These are phyloP conservation scores for Furcula furcula DNA, from an alignment of 2,888 invertebrate genomes.

Conservation along the genomic window DNA sequence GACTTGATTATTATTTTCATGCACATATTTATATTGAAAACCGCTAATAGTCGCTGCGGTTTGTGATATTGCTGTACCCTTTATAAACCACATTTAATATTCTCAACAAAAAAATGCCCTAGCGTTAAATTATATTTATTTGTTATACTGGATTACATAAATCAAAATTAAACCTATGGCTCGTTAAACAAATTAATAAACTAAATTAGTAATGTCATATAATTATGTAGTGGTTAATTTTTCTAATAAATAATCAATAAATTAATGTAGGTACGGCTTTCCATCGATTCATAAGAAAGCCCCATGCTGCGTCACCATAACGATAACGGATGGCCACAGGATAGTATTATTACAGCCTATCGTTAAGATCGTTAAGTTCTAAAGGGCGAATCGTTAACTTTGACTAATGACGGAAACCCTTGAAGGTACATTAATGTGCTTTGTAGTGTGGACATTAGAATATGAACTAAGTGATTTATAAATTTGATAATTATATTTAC, in stretches of 20 bases:
- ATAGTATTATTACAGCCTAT: constrained; percentile 48
- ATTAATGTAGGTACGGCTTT: constrained; percentile 34
- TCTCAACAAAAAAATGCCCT: no score
- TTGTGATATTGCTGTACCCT: no score
- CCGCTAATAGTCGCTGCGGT: constrained; percentile 69
- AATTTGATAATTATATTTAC: constrained; percentile 7
- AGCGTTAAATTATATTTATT: no score
- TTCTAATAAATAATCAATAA: constrained; percentile 25
- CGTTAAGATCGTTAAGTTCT: constrained; percentile 54
- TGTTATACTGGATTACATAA: no score
- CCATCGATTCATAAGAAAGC: constrained; percentile 56
- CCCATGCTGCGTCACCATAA: constrained; percentile 52
- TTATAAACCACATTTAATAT: no score
- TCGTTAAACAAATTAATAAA: constrained; percentile 6
- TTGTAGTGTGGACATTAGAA: constrained; percentile 21
- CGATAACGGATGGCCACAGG: constrained; percentile 50
- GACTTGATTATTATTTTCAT: constrained; percentile 33
- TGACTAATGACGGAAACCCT: constrained; percentile 43
- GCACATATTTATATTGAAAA: constrained; percentile 59
- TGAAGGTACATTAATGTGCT: constrained; percentile 36
- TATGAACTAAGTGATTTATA: constrained; percentile 21
- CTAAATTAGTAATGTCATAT: constrained; percentile 4
- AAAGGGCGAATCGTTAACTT: constrained; percentile 44
- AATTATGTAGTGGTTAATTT: constrained; percentile 23
- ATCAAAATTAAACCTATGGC: no score